phyloP scores from a whole-genome alignment of 2,888 invertebrate genomes.

The Lycocerus yunnanus region DNA sequence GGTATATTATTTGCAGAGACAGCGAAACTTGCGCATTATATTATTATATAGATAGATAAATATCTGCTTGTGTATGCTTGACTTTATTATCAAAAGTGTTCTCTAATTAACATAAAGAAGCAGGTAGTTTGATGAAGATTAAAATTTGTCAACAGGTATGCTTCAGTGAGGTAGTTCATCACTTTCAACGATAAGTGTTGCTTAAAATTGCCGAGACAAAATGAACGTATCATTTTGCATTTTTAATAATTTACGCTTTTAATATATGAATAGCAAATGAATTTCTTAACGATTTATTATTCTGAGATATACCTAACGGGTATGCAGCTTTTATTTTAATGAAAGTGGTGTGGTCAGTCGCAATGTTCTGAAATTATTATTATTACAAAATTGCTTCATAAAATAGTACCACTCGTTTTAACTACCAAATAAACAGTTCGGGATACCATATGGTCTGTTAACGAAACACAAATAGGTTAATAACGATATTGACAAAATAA shows the following conservation, averaged over 20 bases:
- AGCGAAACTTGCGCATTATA: too few species aligned
- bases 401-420: conserved; percentile 16
- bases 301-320: conserved; percentile 11
- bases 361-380: conserved; percentile 21
- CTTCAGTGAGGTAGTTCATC: conserved; percentile 16
- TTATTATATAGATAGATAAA: too few species aligned
- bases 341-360: conserved; percentile 25
- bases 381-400: conserved; percentile 17
- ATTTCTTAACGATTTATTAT: conserved; percentile 16
- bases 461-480: not conserved
- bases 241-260: not conserved
- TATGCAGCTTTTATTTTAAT: conserved; percentile 29
- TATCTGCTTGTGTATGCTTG: not conserved
- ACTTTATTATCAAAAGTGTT: not conserved
- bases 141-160: conserved; percentile 30
- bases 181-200: conserved; percentile 4
- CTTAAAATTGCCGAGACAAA: conserved; percentile 3
- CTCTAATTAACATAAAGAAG: not conserved
- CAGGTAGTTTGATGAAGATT: not conserved
- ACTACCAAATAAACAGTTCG: conserved; percentile 15
- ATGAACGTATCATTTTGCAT: conserved; percentile 5
- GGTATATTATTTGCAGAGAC: too few species aligned
- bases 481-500: not conserved
- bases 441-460: conserved; percentile 18
- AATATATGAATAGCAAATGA: conserved; percentile 16